A percentile compares a stretch with the other conserved stretches of the same genome.
Evolutionary conservation across 1,140 invertebrate genomes (phyloP).

Genomic region (Rhyzopertha dominica): DNA sequence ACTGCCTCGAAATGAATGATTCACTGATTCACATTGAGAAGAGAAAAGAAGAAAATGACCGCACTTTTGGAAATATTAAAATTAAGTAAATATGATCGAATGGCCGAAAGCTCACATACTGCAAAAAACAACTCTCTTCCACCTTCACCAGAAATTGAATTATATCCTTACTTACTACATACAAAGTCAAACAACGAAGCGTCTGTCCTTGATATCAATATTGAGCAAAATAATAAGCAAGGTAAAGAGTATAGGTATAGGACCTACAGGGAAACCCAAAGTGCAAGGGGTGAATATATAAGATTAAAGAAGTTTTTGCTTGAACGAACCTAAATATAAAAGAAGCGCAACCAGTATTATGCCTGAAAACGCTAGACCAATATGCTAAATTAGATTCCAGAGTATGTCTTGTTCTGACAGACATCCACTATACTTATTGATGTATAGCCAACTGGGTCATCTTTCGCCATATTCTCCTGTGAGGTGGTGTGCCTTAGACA

Average conservation of each 20-base stretch:
- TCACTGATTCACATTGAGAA: slow-evolving; percentile 56
- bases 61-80: slow-evolving; percentile 57
- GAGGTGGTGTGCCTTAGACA: slow-evolving; percentile 78
- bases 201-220: background rate
- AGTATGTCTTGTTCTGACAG: slow-evolving; percentile 64
- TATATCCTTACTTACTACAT: slow-evolving; percentile 32
- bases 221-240: slow-evolving; percentile 10
- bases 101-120: slow-evolving; percentile 25
- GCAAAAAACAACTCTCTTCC: slow-evolving; percentile 9
- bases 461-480: slow-evolving; percentile 60
- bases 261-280: slow-evolving; percentile 23
- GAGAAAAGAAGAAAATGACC: slow-evolving; percentile 58
- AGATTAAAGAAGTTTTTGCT: slow-evolving; percentile 52
- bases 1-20: slow-evolving; percentile 34
- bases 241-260: slow-evolving; percentile 6
- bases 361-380: slow-evolving; percentile 56
- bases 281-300: slow-evolving; percentile 50
- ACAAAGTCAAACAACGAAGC: slow-evolving; percentile 23
- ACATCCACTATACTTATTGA: slow-evolving; percentile 76
- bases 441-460: slow-evolving; percentile 69
- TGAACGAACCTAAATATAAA: slow-evolving; percentile 52
- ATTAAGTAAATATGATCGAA: slow-evolving; percentile 55
- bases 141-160: slow-evolving; percentile 25
- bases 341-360: slow-evolving; percentile 53
- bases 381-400: slow-evolving; percentile 53